Base-by-base conservation (phyloP, 2,888 invertebrate genomes). In the Meteorus colon region DNA sequence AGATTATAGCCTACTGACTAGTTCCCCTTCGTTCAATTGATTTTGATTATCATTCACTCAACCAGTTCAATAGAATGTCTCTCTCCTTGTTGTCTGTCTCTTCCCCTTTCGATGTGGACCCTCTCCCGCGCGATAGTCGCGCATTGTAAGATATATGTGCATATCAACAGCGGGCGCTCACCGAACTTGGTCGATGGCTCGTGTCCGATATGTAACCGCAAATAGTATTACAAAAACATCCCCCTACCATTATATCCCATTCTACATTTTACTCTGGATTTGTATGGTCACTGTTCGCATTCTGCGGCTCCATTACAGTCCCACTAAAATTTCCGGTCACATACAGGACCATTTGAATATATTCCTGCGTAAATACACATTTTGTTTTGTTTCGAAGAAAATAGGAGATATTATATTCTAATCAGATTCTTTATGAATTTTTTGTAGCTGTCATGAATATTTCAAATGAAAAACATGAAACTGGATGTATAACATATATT, bases 181-280 rank as follows among this genome's bases (percentile, higher is more conserved):
- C 55, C 19, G n/a, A 24, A 68, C 27, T 69, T 69, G 59, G 34
- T 69, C 69, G 59, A 69, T 69, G 55, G 69, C 55, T 69, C 69
- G 29, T 55, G 31, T 51, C 31, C 69, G 69, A 69, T 69, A 55
- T 69, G 59, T 59, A 69, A 69, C 59, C 69, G 59, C 69, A 34
- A 69, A 55, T 8, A 19, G 55, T 34, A 69, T 69, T 59, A 69
- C 59, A 69, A 69, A 69, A 69, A 69, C 51, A 51, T 41, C 12
- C 12, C 41, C 41, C 8, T 41, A 19, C 19, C n/a, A n/a, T 8
- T 2, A 2, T 6, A 19, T 19, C 24, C 19, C 19, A 55, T 4
- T 8, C 10, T 6, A 19, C 19, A 55, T 55, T 24, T 55, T 19
- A 55, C 19, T 55, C 51, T 19, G n/a, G 51, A 51, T 19, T 16